Base-by-base conservation (phyloP, 1,140 invertebrate genomes). In the Trichogramma pretiosum region DNA sequence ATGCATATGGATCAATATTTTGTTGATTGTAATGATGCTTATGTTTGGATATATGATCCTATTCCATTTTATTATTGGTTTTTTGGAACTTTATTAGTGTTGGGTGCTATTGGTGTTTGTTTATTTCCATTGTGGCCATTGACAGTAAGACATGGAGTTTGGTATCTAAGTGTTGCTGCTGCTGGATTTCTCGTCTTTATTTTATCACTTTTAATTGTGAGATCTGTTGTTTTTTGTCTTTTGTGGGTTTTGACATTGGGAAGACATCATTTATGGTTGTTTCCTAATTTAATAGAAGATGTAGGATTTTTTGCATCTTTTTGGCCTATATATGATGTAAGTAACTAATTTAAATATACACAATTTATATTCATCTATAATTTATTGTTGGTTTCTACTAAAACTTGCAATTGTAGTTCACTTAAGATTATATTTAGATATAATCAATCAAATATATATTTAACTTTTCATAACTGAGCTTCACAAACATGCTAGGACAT, bases 31-130 rank as follows among this genome's bases (percentile, higher is more conserved):
- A 78, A 85, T 24, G 93, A 98, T 73, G 89, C 95, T 3, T 99
- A 98, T 73, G 95, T 99, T 13, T 99, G 97, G 97, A 87, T 99
- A 46, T 99, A 97, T 73, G 95, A 99, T 69, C 95, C 95, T 4
- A 93, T 96, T 58, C 93, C 94, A 9, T 80, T 93, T 48, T 91
- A 93, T 73, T 97, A 97, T 63, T 98, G 94, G 85, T 75, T 98
- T 53, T 88, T 94, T 61, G 96, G 96, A 38, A 78, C 86, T 19
- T 73, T 94, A 0, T 76, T 98, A 48, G 89, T 99, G 17, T 71
- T 98, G 40, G 94, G 88, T 30, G 89, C 90, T 36, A 93, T 98
- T 59, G 87, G 82, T n/a, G 81, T 98, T 23, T 99, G 96, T 74
- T 77, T 99, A 53, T 99, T 98, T 72, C 96, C 96, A 13, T 68